Percentiles rank a stretch among this genome's conserved stretches.
Evolutionary conservation across 1,140 invertebrate species (phyloP).

Genomic region (Metopolophium dirhodum): DNA sequence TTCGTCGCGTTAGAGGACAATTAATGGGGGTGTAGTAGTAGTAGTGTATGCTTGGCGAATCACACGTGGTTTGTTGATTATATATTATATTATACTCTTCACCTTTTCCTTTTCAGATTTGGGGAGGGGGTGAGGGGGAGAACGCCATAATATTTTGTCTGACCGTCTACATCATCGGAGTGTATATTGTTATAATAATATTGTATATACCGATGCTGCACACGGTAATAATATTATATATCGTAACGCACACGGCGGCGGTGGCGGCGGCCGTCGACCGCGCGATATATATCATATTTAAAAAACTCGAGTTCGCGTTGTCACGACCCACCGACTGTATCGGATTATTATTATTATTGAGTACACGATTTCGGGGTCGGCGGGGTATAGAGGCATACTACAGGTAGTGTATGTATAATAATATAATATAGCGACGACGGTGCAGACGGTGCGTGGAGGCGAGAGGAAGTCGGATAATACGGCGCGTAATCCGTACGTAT

Average conservation of each 20-base stretch:
- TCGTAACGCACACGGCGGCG: background rate
- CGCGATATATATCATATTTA: conserved; percentile 26
- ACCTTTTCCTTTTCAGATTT: background rate
- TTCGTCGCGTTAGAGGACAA: background rate
- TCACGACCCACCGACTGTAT: conserved; percentile 38
- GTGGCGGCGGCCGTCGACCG: too few relatives aligned
- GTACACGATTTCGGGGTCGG: conserved; percentile 27
- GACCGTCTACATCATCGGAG: background rate
- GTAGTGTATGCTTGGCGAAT: too few relatives aligned
- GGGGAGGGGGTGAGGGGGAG: too few relatives aligned
- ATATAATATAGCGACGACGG: background rate
- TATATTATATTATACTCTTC: background rate
- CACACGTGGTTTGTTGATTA: too few relatives aligned
- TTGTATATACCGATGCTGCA: background rate
- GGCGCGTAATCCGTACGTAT: conserved; percentile 32
- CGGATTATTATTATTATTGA: conserved; percentile 20
- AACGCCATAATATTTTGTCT: background rate
- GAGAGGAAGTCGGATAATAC: conserved; percentile 16
- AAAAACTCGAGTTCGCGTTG: conserved; percentile 34
- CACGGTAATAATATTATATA: background rate
- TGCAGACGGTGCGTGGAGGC: background rate
- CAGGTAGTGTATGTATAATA: background rate
- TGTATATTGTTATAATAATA: background rate
- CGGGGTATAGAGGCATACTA: background rate
- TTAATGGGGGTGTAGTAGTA: background rate